phyloP scores from a whole-genome alignment of 92 coral and sea anemone species.

The Zoanthus sansibaricus region DNA sequence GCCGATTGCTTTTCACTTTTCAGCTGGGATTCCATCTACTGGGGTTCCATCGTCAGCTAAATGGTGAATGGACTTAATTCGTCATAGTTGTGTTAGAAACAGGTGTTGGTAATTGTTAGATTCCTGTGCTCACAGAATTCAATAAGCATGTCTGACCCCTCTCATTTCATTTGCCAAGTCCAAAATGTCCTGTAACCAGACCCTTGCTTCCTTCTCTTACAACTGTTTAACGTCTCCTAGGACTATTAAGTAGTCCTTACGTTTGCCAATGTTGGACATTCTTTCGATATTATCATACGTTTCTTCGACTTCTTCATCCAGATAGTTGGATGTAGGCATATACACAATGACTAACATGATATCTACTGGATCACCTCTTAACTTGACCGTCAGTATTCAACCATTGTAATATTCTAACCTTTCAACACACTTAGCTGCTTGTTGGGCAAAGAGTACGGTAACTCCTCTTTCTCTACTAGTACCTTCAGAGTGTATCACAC shows the following conservation, averaged over 20 bases:
- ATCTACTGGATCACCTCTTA: conserved; percentile 44
- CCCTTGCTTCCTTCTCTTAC: not conserved
- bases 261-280: conserved; percentile 14
- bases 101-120: not conserved
- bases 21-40: not conserved
- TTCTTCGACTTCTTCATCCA: conserved; percentile 49
- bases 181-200: not conserved
- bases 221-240: conserved; percentile 37
- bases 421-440: conserved; percentile 29
- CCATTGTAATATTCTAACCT: conserved; percentile 21
- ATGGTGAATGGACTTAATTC: conserved; percentile 22
- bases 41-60: conserved; percentile 45
- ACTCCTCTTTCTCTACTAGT: conserved; percentile 39
- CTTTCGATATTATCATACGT: conserved; percentile 41
- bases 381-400: conserved; percentile 45
- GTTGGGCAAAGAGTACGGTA: conserved; percentile 26
- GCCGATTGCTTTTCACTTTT: conserved; percentile 29
- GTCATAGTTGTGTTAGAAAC: conserved; percentile 39
- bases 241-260: conserved; percentile 36
- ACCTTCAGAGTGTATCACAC: conserved; percentile 42
- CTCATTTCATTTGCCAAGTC: too few relatives aligned
- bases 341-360: conserved; percentile 11
- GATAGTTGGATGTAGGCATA: conserved; percentile 41
- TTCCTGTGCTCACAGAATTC: conserved; percentile 10
- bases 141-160: too few relatives aligned